phyloP scores from a whole-genome alignment of 1,140 invertebrate species.

The Andrena cerasifolii region DNA sequence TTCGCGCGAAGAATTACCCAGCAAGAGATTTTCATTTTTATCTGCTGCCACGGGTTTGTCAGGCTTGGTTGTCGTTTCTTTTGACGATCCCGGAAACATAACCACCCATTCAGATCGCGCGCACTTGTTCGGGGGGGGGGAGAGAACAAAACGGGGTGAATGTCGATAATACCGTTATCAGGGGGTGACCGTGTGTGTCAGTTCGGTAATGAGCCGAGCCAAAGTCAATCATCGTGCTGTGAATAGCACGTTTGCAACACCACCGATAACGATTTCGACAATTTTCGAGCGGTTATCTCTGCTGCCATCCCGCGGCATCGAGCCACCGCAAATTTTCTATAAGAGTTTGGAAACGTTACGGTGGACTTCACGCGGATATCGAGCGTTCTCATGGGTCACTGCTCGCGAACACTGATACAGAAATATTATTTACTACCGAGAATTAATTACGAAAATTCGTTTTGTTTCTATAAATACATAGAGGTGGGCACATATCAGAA shows the following conservation, averaged over 20 bases:
- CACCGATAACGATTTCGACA: conserved; percentile 50
- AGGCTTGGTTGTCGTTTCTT: conserved; percentile 1
- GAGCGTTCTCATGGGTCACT: neutral
- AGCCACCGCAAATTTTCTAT: conserved; percentile 19
- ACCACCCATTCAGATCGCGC: conserved; percentile 39
- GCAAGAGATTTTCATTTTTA: conserved; percentile 53
- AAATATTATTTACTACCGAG: neutral
- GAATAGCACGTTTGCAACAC: conserved; percentile 31
- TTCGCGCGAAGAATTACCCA: too few species aligned
- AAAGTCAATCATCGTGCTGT: conserved; percentile 51
- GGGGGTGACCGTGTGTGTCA: conserved; percentile 42
- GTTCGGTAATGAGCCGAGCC: conserved; percentile 53
- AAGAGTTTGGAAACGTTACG: conserved; percentile 12
- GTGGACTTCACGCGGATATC: neutral
- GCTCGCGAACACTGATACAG: neutral
- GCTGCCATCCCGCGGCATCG: neutral
- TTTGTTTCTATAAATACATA: too few species aligned
- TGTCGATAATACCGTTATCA: conserved; percentile 64
- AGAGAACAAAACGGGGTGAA: conserved; percentile 13
- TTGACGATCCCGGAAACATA: conserved; percentile 17
- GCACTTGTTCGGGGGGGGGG: neutral
- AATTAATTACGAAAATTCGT: neutral
- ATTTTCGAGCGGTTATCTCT: conserved; percentile 29
- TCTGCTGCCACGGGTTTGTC: conserved; percentile 2
- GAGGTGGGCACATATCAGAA: too few species aligned